Base-by-base conservation (phyloP, 2,888 invertebrate species). In the Neoaliturus tenellus region DNA sequence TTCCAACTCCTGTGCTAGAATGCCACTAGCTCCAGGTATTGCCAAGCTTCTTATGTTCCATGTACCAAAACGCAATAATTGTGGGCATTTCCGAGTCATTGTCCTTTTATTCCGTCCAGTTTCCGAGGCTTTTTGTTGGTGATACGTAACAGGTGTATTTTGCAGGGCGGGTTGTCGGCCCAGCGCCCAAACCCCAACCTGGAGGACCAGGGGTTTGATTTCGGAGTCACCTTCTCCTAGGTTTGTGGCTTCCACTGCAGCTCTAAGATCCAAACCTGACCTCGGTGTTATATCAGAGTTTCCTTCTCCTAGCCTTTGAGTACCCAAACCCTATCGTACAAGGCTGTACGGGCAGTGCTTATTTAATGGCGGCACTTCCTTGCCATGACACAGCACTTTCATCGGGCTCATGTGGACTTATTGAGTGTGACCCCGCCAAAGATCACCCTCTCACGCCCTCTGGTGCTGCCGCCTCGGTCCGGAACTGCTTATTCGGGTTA, bases 121-220 rank as follows among this genome's bases (percentile, higher is more conserved):
- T 31, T 51, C 33, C 39, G 62, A 71, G 71, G 71, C 71, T 20
- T 39, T 28, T 33, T n/a, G 20, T 80, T 33, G 28, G 35, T 23
- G 80, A 35, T 80, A 62, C 58, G 55, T 55, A 80, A 80, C 58
- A 58, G 28, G 20, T 23, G 31, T 23, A 6, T 51, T 80, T 80
- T 80, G 14, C 35, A 55, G 20, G 39, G 81, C 25, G 39, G 41
- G 81, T 55, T 41, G 81, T 81, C 33, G 67, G 81, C 81, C 67
- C 67, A 39, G 67, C 81, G 81, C 48, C 51, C 71, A 82, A 82
- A 71, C 82, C 82, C 71, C 71, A 82, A 69, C 81, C 55, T 81
- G 81, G 67, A 81, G 81, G 81, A 58, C 81, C 81, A 67, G 81
- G 81, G 39, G 58, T 55, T 80, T 80, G 51, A 33, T 55, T 58